Evolutionary conservation across 37 sponge, comb jelly and placozoan species (phyloP).

Genomic region (Oscarella lobularis): DNA sequence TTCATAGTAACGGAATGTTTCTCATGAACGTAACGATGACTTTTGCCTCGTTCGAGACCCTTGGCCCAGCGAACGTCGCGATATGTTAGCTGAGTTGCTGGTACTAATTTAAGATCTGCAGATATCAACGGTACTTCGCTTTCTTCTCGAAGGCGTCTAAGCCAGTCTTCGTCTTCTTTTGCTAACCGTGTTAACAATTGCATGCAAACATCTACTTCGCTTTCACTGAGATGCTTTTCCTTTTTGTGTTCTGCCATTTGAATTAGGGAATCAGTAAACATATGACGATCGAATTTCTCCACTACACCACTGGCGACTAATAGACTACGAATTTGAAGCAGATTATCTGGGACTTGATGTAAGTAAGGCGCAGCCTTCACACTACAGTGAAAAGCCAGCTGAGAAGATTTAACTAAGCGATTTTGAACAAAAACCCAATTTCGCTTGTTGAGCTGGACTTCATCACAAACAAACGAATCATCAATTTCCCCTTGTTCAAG

Average conservation of each 20-base stretch:
- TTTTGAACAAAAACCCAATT: not conserved
- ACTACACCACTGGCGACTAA: not conserved
- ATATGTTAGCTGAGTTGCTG: slow-evolving; percentile 4
- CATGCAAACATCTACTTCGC: no score
- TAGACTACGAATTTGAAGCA: not conserved
- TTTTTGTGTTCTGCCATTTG: no score
- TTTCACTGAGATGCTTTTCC: no score
- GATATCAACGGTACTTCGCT: not conserved
- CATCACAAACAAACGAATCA: not conserved
- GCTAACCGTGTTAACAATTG: no score
- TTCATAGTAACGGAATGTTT: slow-evolving; percentile 1
- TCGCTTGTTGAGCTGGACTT: not conserved
- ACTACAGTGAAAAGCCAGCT: not conserved
- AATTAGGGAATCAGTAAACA: not conserved
- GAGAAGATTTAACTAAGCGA: not conserved
- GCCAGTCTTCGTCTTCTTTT: not conserved
- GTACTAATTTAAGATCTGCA: slow-evolving; percentile 4
- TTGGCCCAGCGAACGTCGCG: slow-evolving; percentile 18
- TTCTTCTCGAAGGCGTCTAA: slow-evolving; percentile 4
- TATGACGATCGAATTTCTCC: not conserved
- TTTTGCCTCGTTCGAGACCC: not conserved
- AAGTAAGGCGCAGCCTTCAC: not conserved
- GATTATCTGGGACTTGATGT: not conserved
- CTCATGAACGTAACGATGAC: not conserved
- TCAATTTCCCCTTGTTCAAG: not conserved